Conservation (phyloP, 1,140 invertebrate genomes). For the Drosophila arawakana region DNA sequence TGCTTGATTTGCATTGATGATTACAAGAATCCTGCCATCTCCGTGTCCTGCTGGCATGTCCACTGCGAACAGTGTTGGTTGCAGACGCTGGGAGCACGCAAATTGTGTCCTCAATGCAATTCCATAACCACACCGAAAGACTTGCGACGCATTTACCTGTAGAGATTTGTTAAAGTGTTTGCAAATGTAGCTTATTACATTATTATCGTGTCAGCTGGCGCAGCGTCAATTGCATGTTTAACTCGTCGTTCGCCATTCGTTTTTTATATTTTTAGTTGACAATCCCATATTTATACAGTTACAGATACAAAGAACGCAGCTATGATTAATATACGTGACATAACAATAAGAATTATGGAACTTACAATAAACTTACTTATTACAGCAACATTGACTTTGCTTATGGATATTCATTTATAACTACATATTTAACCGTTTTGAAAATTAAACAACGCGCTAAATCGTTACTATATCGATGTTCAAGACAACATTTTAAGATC, state of each 20-base stretch:
- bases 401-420: background rate
- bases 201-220: conserved; percentile 5
- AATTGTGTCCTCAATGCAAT: conserved; percentile 97
- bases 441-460: conserved; percentile 9
- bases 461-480: too few relatives aligned
- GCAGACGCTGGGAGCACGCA: conserved; percentile 94
- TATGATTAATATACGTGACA: conserved; percentile 70
- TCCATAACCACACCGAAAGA: conserved; percentile 95
- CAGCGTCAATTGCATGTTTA: background rate
- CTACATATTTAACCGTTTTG: background rate
- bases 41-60: conserved; percentile 97
- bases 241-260: conserved; percentile 10
- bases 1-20: conserved; percentile 95
- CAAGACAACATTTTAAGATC: too few relatives aligned
- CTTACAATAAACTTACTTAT: conserved; percentile 62
- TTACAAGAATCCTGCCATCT: conserved; percentile 96
- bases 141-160: conserved; percentile 95
- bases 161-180: conserved; percentile 71
- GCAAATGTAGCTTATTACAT: conserved; percentile 22
- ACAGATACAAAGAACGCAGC: conserved; percentile 34
- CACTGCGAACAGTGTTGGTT: conserved; percentile 98
- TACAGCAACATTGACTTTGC: conserved; percentile 4
- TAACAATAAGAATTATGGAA: conserved; percentile 75
- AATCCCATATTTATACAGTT: conserved; percentile 61
- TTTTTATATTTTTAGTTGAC: conserved; percentile 45